Base-by-base conservation (phyloP, 2,113 vertebrate species). In the Mionectes macconnelli region DNA sequence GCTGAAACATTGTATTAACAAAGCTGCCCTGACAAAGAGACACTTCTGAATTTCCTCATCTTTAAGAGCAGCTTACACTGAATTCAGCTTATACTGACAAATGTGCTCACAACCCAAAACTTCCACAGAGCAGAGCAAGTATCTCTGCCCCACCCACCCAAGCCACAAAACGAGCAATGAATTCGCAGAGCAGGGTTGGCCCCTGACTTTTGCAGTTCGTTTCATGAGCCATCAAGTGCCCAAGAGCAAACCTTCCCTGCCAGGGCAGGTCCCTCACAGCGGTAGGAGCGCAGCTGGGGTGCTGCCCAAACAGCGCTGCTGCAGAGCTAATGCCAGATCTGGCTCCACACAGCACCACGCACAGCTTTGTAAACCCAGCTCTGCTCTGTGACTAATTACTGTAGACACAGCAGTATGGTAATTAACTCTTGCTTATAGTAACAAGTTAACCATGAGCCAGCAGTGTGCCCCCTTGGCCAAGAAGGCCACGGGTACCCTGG, bases 211-310 rank as follows among this genome's bases (percentile, higher is more conserved):
- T 87, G 20, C 66, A 37, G 23, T 10, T 4, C 0, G 10, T 60
- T 67, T 56, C 30, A 40, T 7, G 42, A 92, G 30, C 37, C 76
- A 23, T 9, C 13, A 17, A 73, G 24, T 4, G 16, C 33, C 60
- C 21, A 7, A 24, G 24, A 64, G 49, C 35, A 64, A 75, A 81
- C 6, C 22, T 22, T 22, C 9, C 4, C 17, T 2, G 6, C 23
- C 24, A 10, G 75, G 59, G 10, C 40, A 50, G 10, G 15, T 55
- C 24, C 21, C 63, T 39, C 0, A 0, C 3, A 33, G 35, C 4
- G 4, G 1, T 28, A 55, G 50, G 16, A 64, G 39, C 1, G 0
- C 39, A 8, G 14, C 0, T 0, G 42, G 33, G 21, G 18, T 10
- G 68, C 25, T 72, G 35, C 47, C 13, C 1, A 15, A 31, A 33